A percentile compares a stretch with the other conserved stretches of the same genome.
Conservation (phyloP, 2,797 vertebrate species). For the Phataginus tricuspis region DNA sequence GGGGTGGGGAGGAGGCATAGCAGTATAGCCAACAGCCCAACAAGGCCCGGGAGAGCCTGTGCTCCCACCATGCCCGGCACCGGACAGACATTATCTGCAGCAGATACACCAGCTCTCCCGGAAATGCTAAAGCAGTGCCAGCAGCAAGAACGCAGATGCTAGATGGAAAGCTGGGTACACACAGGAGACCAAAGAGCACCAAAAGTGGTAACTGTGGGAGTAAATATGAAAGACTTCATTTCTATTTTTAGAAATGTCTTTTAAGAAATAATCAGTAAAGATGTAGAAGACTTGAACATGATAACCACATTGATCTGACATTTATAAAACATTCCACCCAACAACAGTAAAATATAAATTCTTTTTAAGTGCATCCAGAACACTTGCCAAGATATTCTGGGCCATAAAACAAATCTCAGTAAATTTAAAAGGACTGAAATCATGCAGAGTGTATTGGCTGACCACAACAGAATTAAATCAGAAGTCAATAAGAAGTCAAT, state of each 20-base stretch:
- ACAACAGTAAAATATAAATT: conserved; percentile 1
- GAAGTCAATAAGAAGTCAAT: conserved; percentile 33
- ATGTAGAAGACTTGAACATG: not conserved
- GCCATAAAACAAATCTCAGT: conserved; percentile 46
- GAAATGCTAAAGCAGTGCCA: not conserved
- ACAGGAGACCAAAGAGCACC: not conserved
- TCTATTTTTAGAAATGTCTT: not conserved
- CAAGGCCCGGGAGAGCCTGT: fast-evolving
- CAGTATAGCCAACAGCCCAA: not conserved
- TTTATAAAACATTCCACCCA: not conserved
- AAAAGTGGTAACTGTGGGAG: not conserved
- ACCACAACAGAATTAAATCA: not conserved
- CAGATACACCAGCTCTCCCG: not conserved
- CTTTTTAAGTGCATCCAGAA: conserved; percentile 14
- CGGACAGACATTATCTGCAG: too few relatives aligned
- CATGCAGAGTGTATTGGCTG: conserved; percentile 39
- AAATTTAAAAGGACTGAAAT: conserved; percentile 43
- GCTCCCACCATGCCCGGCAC: fast-evolving
- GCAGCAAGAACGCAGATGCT: too few relatives aligned
- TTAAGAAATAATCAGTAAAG: not conserved
- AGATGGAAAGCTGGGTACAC: not conserved
- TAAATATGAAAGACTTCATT: not conserved
- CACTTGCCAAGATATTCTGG: conserved; percentile 31
- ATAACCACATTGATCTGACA: not conserved
- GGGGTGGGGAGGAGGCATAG: not conserved